Evolutionary conservation across 2,113 vertebrate genomes (phyloP).

Genomic region (Gymnocephalus cernua): DNA sequence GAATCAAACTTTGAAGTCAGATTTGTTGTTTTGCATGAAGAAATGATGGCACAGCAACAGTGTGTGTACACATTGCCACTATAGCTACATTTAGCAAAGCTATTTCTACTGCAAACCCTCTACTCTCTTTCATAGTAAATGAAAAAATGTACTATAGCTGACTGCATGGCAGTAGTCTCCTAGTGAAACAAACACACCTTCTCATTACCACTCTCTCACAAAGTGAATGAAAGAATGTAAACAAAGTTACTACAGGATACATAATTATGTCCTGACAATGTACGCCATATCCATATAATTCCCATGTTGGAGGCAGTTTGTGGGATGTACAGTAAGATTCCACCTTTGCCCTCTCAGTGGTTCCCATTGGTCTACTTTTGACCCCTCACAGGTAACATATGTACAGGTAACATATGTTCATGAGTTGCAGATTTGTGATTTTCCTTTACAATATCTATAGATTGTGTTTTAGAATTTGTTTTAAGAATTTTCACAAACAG

Average conservation of each 20-base stretch:
- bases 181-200: background rate
- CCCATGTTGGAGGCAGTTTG: background rate
- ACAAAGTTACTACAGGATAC: background rate
- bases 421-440: background rate
- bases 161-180: background rate
- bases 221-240: background rate
- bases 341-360: background rate
- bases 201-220: background rate
- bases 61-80: background rate
- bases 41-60: fast-evolving
- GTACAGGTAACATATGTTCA: background rate
- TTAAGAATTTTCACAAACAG: background rate
- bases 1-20: background rate
- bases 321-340: background rate
- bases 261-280: background rate
- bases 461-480: background rate
- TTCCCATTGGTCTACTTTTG: background rate
- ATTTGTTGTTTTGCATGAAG: background rate
- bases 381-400: too few relatives aligned
- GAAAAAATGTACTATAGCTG: background rate
- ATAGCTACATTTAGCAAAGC: background rate
- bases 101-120: background rate
- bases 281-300: background rate
- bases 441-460: too few relatives aligned
- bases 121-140: background rate